phyloP scores from a whole-genome alignment of 2,888 invertebrate genomes.

The Imbricaverruca yamaguchii region DNA sequence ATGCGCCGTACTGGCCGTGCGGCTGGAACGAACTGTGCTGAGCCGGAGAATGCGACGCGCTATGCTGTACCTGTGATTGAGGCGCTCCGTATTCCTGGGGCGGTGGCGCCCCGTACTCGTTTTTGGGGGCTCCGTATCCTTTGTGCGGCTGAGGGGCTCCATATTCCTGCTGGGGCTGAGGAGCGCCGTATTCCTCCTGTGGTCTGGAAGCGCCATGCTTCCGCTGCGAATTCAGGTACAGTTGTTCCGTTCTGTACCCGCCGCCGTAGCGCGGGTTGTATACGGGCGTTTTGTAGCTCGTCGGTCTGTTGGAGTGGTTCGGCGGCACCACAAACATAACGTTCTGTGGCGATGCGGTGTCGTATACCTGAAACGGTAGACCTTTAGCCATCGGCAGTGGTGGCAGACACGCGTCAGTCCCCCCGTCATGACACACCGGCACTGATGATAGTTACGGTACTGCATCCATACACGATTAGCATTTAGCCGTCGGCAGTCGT shows the following conservation, averaged over 20 bases:
- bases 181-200: background rate
- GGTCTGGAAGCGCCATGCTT: background rate
- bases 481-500: too few relatives aligned
- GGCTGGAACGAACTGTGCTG: background rate
- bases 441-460: too few relatives aligned
- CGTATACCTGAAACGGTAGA: background rate
- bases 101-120: background rate
- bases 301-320: background rate
- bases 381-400: background rate
- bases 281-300: background rate
- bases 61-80: background rate
- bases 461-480: too few relatives aligned
- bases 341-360: background rate
- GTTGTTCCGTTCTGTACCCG: background rate
- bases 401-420: too few relatives aligned
- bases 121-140: background rate
- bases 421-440: too few relatives aligned
- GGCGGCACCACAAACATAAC: conserved; percentile 4
- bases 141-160: background rate
- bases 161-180: background rate
- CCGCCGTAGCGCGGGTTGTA: background rate
- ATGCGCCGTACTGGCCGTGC: background rate
- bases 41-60: background rate
- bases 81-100: background rate
- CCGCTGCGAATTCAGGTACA: background rate